Conservation (phyloP, 2,888 invertebrate genomes). For the Lepidocyrtoides sp. region DNA sequence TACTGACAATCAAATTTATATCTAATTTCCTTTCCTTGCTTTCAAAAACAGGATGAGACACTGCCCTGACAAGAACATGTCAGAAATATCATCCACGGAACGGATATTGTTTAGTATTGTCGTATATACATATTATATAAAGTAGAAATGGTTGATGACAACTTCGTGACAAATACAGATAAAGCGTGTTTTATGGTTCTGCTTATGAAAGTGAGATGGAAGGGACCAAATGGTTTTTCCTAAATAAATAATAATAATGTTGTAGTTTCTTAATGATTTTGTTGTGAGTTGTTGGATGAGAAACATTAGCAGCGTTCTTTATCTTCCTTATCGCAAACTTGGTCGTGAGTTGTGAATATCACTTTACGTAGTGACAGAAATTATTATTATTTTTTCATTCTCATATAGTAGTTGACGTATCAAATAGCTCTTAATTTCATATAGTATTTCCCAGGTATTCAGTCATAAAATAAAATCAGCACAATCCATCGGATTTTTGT, state of each 20-base stretch:
- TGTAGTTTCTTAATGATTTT: background rate
- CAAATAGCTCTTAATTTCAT: too few species aligned
- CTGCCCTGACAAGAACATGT: conserved; percentile 17
- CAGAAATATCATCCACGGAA: conserved; percentile 34
- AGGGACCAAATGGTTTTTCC: background rate
- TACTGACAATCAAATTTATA: background rate
- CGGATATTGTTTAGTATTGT: conserved; percentile 18
- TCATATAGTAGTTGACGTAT: too few species aligned
- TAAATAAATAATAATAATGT: conserved; percentile 12
- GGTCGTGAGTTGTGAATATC: too few species aligned
- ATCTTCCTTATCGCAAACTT: background rate
- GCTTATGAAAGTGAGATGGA: background rate
- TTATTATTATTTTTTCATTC: too few species aligned
- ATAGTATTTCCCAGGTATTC: too few species aligned
- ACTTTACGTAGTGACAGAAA: too few species aligned
- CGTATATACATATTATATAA: conserved; percentile 38
- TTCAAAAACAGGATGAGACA: background rate
- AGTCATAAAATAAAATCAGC: too few species aligned
- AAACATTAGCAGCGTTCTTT: too few species aligned
- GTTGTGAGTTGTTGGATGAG: background rate
- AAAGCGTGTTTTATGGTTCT: background rate
- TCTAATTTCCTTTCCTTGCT: background rate
- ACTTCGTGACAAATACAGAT: conserved; percentile 51
- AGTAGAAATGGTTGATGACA: conserved; percentile 40
- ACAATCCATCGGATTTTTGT: too few species aligned